A percentile compares a stretch with the other conserved stretches of the same genome.
phyloP scores from a whole-genome alignment of 2,888 invertebrate species.

The Pandemis corylana region DNA sequence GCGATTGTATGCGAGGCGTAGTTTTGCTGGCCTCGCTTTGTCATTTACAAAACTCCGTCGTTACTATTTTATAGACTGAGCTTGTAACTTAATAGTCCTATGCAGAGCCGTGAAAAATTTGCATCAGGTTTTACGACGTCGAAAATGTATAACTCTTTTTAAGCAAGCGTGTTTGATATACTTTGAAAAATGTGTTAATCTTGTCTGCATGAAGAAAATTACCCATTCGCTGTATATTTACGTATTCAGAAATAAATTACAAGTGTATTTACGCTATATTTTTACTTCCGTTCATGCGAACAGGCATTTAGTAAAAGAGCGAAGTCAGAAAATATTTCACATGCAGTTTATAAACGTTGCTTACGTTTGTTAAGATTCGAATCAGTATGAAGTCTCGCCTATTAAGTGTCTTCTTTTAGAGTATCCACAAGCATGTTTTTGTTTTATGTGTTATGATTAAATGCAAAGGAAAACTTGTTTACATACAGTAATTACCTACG shows the following conservation, averaged over 20 bases:
- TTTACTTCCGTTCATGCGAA: slow-evolving; percentile 7
- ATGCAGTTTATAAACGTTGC: neutral
- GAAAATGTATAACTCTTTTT: neutral
- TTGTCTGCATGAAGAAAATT: slow-evolving; percentile 26
- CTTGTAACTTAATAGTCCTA: neutral
- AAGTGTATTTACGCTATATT: slow-evolving; percentile 34
- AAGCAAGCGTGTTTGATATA: slow-evolving; percentile 7
- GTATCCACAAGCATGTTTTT: neutral
- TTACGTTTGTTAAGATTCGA: neutral
- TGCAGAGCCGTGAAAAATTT: neutral
- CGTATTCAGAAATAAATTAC: slow-evolving; percentile 36
- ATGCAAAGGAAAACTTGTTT: too few relatives aligned
- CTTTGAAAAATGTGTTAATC: slow-evolving; percentile 20
- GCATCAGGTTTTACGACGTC: neutral
- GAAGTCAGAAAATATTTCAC: too few relatives aligned
- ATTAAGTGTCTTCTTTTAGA: neutral
- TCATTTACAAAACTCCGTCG: too few relatives aligned
- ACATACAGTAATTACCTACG: too few relatives aligned
- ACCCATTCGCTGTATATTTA: slow-evolving; percentile 19
- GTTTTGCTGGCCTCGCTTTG: too few relatives aligned
- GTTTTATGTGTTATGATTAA: too few relatives aligned
- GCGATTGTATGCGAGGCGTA: too few relatives aligned
- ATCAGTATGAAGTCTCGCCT: neutral
- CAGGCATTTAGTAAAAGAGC: neutral
- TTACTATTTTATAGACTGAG: too few relatives aligned